Percentiles rank a stretch among this genome's conserved stretches.
These are phyloP conservation scores for Accipiter cooperii DNA, from an alignment of 2,113 vertebrate species.

Conservation along the genomic window DNA sequence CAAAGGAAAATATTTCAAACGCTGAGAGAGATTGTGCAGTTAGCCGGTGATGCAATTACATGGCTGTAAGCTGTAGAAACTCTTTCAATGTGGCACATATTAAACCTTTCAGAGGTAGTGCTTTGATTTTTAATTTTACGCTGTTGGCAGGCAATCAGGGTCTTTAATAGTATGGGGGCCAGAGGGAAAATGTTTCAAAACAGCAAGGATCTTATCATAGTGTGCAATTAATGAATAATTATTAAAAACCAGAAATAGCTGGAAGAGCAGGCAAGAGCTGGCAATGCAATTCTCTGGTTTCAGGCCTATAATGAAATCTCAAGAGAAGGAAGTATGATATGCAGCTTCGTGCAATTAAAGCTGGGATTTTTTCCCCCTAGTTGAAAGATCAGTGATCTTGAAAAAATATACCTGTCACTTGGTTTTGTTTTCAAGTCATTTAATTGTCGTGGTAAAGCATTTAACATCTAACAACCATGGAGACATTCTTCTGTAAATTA, in stretches of 20 bases:
- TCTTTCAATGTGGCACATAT: slow-evolving; percentile 66
- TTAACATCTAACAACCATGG: neutral
- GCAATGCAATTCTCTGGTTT: slow-evolving; percentile 61
- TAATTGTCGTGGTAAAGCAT: neutral
- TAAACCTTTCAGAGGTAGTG: slow-evolving; percentile 74
- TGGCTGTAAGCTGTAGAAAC: slow-evolving; percentile 67
- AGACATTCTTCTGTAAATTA: neutral
- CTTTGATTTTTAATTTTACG: slow-evolving; percentile 81
- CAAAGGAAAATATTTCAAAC: slow-evolving; percentile 69
- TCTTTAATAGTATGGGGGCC: slow-evolving; percentile 77
- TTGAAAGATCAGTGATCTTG: slow-evolving; percentile 61
- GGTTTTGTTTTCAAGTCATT: slow-evolving; percentile 21
- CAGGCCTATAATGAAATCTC: slow-evolving; percentile 70
- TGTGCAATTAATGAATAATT: slow-evolving; percentile 80
- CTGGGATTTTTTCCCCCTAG: neutral
- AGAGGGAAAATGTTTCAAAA: slow-evolving; percentile 80
- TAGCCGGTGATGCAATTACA: slow-evolving; percentile 67
- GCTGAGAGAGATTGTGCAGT: slow-evolving; percentile 43
- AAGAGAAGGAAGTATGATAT: slow-evolving; percentile 50
- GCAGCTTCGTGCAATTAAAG: slow-evolving; percentile 60
- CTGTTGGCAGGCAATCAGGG: slow-evolving; percentile 76
- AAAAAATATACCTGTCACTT: slow-evolving; percentile 34
- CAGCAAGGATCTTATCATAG: slow-evolving; percentile 78
- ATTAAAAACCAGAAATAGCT: slow-evolving; percentile 79
- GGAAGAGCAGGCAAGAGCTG: slow-evolving; percentile 67